A percentile compares a stretch with the other conserved stretches of the same genome.
These are phyloP conservation scores for Prunella himalayana DNA, from an alignment of 2,113 vertebrate species.

Conservation along the genomic window DNA sequence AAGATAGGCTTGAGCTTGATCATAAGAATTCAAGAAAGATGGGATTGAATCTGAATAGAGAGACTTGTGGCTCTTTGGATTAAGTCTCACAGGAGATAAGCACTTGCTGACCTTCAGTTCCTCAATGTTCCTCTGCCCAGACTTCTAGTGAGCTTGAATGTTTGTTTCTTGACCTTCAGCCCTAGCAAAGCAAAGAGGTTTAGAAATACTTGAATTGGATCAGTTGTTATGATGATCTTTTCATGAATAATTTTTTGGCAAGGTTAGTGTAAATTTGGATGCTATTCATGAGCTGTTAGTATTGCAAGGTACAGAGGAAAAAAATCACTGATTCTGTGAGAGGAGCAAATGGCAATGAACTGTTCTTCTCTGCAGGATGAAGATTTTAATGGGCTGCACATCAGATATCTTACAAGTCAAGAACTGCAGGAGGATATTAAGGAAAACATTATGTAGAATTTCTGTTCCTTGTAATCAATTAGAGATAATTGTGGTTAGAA, in stretches of 20 bases:
- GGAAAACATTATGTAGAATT: neutral
- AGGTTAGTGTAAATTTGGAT: slow-evolving; percentile 17
- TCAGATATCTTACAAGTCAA: neutral
- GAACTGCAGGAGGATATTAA: neutral
- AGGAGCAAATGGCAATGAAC: neutral
- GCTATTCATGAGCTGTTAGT: neutral
- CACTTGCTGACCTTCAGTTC: slow-evolving; percentile 28
- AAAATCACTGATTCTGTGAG: neutral
- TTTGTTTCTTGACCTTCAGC: slow-evolving; percentile 47
- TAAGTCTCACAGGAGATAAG: slow-evolving; percentile 14
- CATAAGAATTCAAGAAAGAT: slow-evolving; percentile 21
- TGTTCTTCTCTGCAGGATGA: neutral
- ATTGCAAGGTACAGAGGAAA: neutral
- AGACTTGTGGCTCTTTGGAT: neutral
- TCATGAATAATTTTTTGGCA: slow-evolving; percentile 35
- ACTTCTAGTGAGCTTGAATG: neutral
- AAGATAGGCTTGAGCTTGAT: slow-evolving; percentile 40
- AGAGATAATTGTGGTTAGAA: neutral
- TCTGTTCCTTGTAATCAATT: neutral
- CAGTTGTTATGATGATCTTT: slow-evolving; percentile 15
- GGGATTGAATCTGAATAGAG: slow-evolving; percentile 24
- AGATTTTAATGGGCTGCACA: neutral
- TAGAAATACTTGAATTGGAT: slow-evolving; percentile 33
- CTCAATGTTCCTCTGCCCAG: neutral
- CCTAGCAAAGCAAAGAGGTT: slow-evolving; percentile 1